Base-by-base conservation (phyloP, 2,888 invertebrate genomes). In the Caradrina clavipalpis region DNA sequence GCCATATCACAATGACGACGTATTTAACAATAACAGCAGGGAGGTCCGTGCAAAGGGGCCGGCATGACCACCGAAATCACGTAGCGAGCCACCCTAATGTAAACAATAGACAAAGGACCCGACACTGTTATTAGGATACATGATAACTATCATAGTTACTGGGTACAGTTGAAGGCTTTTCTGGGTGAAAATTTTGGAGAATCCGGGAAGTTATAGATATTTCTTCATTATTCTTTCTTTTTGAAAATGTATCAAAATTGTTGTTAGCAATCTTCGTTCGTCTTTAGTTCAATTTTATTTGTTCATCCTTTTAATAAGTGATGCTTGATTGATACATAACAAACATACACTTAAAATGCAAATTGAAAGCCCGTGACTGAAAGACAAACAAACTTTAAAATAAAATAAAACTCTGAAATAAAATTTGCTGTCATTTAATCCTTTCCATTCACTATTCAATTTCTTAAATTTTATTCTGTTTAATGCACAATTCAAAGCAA, bases 101-200 rank as follows among this genome's bases (percentile, higher is more conserved):
- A 96, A 95, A 95, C 96, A 96, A 96, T 96, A 90, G 95, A 93
- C 95, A 95, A 96, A 96, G 93, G 88, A 77, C 85, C 95, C 95
- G 94, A 79, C 86, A 85, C 66, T 82, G 89, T 90, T 94, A 93
- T 94, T 94, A 95, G 91, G 88, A 89, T 87, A 88, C 81, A 84
- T 87, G 94, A 93, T 93, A 85, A 89, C 86, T 88, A 94, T 94
- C 93, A 76, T 78, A 82, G 80, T 74, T 76, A 31, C 72, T 62
- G 76, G 4, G 70, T 84, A 84, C 78, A 83, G 80, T 76, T 73
- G 65, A 50, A 67, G 55, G 63, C 58, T 26, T 19, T 55, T 57
- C 45, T 60, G 8, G 13, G 8, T 19, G 50, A 42, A 63, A 50
- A 39, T 53, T 26, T 17, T 45, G 17, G 17, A 26, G 57, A 17